A percentile compares a stretch with the other conserved stretches of the same genome.
phyloP scores from a whole-genome alignment of 2,888 invertebrate genomes.

The Chrysina gloriosa region DNA sequence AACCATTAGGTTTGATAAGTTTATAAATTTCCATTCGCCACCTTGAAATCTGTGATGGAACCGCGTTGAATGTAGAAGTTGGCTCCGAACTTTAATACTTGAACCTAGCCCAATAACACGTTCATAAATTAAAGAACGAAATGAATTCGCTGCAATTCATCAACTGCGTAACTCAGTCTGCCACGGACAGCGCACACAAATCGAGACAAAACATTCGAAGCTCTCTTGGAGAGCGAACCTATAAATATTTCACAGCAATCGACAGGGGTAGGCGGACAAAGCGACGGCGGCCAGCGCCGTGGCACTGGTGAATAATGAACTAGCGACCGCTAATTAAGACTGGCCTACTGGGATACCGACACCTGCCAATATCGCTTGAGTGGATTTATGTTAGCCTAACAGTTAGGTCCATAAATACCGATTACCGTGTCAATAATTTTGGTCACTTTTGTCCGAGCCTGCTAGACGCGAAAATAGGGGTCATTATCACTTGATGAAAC shows the following conservation, averaged over 20 bases:
- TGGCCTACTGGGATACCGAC: conserved; percentile 62
- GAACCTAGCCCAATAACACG: conserved; percentile 43
- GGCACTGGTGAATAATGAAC: conserved; percentile 63
- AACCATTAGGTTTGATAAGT: too few relatives aligned
- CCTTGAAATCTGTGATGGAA: too few relatives aligned
- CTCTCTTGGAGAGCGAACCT: conserved; percentile 46
- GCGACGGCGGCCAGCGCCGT: conserved; percentile 59
- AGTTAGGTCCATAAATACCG: conserved; percentile 54
- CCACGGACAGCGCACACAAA: conserved; percentile 51
- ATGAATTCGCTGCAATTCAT: conserved; percentile 55
- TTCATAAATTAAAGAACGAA: conserved; percentile 53
- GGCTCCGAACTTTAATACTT: conserved; percentile 39
- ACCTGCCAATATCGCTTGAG: conserved; percentile 61
- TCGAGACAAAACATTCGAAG: conserved; percentile 55
- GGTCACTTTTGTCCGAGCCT: conserved; percentile 11
- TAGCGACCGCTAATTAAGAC: conserved; percentile 64
- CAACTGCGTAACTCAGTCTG: conserved; percentile 52
- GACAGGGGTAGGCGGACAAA: conserved; percentile 61
- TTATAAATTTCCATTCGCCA: too few relatives aligned
- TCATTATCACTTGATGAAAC: conserved; percentile 24
- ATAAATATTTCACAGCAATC: conserved; percentile 64
- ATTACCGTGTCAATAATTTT: conserved; percentile 49
- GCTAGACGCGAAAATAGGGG: conserved; percentile 6
- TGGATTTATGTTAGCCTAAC: conserved; percentile 59
- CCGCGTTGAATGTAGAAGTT: too few relatives aligned